Base-by-base conservation (phyloP, 2,888 invertebrate genomes). In the Dinocampus coccinellae region DNA sequence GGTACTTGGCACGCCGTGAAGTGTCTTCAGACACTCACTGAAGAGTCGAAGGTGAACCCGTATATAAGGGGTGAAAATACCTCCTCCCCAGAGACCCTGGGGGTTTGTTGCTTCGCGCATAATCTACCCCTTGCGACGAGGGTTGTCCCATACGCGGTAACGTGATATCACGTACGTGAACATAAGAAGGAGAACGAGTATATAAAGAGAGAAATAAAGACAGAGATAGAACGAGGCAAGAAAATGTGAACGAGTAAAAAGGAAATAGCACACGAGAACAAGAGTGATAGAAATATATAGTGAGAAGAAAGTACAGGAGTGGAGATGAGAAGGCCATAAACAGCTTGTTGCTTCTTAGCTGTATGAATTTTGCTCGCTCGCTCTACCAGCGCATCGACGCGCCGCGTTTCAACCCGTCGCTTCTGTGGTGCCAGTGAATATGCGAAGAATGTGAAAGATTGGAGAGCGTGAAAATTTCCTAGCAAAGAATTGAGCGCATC, bases 291-390 rank as follows among this genome's bases (percentile, higher is more conserved):
- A 72, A 33, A 63, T 29, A 65, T 47, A 65, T 29, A 11, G 10
- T 29, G n/a, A 39, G 65, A 34, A 36, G 36, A 53, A 69, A 76
- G 73, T 62, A 69, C 60, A 61, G 78, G 16, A 20, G 58, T 34
- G 77, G 76, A 77, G 74, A 76, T 74, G 79, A 77, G 75, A 81
- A 80, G 72, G 82, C 85, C 82, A 85, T 85, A 86, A 86, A 85
- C 85, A 86, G 85, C 85, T 86, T 86, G 85, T 86, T 86, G 85
- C 85, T 86, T 85, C 84, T 82, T 79, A 81, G 82, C 36, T 64
- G n/a, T 24, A 22, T 26, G 20, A 34, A 55, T 34, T 36, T 66
- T 39, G 3, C 55, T 34, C 60, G n/a, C 13, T n/a, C 6, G 57
- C 24, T 55, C 20, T n/a, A 11, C 22, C 20, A 24, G 57, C n/a